Evolutionary conservation across 2,888 invertebrate species (phyloP).

Genomic region (Anthophora plumipes): DNA sequence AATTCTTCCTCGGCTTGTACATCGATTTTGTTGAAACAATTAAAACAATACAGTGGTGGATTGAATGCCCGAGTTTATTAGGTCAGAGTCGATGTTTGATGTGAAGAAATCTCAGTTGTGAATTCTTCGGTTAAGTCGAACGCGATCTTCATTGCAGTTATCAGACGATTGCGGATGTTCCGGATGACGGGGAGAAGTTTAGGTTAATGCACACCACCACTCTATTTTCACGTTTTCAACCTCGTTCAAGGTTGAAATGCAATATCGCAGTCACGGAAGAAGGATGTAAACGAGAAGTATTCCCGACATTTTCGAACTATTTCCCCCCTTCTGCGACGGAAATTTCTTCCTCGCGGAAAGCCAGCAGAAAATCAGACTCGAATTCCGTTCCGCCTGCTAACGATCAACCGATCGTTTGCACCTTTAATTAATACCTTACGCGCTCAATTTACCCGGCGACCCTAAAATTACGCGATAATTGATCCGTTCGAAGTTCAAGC

Average conservation of each 20-base stretch:
- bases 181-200: constrained; percentile 48
- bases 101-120: constrained; percentile 13
- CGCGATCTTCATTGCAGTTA: constrained; percentile 54
- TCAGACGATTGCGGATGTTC: constrained; percentile 64
- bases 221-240: constrained; percentile 68
- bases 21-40: no score
- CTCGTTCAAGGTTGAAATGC: constrained; percentile 64
- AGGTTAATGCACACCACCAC: constrained; percentile 63
- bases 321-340: constrained; percentile 56
- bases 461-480: constrained; percentile 29
- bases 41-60: no score
- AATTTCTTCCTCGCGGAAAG: constrained; percentile 46
- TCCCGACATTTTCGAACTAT: constrained; percentile 77
- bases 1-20: no score
- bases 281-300: constrained; percentile 67
- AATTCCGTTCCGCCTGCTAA: constrained; percentile 39
- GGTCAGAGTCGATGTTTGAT: constrained; percentile 13
- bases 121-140: constrained; percentile 24
- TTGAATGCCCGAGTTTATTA: no score
- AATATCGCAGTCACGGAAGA: constrained; percentile 70
- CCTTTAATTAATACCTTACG: constrained; percentile 44
- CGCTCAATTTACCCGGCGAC: constrained; percentile 3
- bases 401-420: constrained; percentile 36
- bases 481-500: not conserved
- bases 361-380: constrained; percentile 23